phyloP scores from a whole-genome alignment of 2,113 vertebrate species.

The Catharus minimus region DNA sequence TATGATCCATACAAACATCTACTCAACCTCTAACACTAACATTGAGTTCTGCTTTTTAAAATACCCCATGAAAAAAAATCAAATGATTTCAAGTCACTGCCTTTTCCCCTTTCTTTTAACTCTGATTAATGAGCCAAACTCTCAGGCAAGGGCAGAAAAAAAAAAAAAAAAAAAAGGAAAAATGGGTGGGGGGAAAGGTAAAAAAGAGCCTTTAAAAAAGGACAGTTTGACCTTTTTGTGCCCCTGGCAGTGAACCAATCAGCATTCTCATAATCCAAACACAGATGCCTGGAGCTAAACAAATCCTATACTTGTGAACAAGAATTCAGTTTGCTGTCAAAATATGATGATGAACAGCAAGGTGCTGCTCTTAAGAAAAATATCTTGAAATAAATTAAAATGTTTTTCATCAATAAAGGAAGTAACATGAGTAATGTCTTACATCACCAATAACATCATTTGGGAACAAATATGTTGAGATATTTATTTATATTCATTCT shows the following conservation, averaged over 20 bases:
- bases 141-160: slow-evolving; percentile 70
- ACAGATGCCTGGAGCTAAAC: slow-evolving; percentile 94
- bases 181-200: not conserved
- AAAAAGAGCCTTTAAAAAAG: slow-evolving; percentile 73
- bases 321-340: slow-evolving; percentile 82
- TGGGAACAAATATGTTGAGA: slow-evolving; percentile 28
- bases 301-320: slow-evolving; percentile 84
- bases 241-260: slow-evolving; percentile 94
- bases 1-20: slow-evolving; percentile 77
- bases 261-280: slow-evolving; percentile 93
- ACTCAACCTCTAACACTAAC: slow-evolving; percentile 78
- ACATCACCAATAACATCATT: slow-evolving; percentile 13
- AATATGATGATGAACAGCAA: slow-evolving; percentile 78
- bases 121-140: slow-evolving; percentile 80
- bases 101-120: slow-evolving; percentile 72
- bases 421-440: not conserved
- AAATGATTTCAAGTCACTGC: slow-evolving; percentile 74
- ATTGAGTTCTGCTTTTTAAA: slow-evolving; percentile 72
- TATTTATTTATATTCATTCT: slow-evolving; percentile 32
- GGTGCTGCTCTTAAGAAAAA: slow-evolving; percentile 73
- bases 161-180: slow-evolving; percentile 67
- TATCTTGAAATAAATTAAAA: slow-evolving; percentile 61
- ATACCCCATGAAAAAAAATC: slow-evolving; percentile 74
- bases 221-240: slow-evolving; percentile 92
- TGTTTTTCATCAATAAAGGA: slow-evolving; percentile 55